These are phyloP conservation scores for Scomber colias DNA, from an alignment of 2,113 vertebrate species.

Conservation along the genomic window DNA sequence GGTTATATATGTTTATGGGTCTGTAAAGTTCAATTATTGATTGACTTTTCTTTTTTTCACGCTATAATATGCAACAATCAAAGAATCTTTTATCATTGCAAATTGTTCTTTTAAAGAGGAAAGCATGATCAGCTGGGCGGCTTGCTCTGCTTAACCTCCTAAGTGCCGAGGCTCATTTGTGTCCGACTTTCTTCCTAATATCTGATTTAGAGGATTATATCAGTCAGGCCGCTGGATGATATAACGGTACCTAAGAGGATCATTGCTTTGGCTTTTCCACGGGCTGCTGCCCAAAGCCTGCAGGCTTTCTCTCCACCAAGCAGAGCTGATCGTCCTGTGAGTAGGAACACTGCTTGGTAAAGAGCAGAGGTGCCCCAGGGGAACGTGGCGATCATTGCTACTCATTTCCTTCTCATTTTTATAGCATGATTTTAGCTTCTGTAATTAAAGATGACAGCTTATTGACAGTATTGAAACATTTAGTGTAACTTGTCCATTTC, in stretches of 20 bases:
- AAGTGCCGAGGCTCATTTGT: constrained; percentile 40
- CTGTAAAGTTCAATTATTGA: background rate
- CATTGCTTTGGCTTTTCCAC: constrained; percentile 71
- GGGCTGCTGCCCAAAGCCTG: constrained; percentile 61
- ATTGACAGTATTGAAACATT: background rate
- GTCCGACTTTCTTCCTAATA: constrained; percentile 57
- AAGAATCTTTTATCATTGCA: background rate
- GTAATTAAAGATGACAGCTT: background rate
- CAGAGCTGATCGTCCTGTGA: constrained; percentile 49
- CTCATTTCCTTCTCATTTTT: background rate
- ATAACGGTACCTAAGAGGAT: constrained; percentile 81
- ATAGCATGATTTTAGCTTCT: background rate
- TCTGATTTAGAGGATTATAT: constrained; percentile 80
- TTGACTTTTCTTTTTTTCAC: background rate
- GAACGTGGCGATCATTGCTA: background rate
- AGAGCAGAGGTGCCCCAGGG: constrained; percentile 44
- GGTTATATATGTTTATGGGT: background rate
- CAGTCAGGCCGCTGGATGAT: constrained; percentile 68
- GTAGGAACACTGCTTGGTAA: constrained; percentile 34
- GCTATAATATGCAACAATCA: background rate
- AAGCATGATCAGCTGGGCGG: background rate
- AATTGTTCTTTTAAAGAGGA: background rate
- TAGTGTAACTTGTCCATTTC: background rate
- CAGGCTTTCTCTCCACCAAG: constrained; percentile 47
- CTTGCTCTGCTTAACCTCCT: constrained; percentile 11